A percentile compares a stretch with the other conserved stretches of the same genome.
phyloP scores from a whole-genome alignment of 2,888 invertebrate species.

The Merodon equestris region DNA sequence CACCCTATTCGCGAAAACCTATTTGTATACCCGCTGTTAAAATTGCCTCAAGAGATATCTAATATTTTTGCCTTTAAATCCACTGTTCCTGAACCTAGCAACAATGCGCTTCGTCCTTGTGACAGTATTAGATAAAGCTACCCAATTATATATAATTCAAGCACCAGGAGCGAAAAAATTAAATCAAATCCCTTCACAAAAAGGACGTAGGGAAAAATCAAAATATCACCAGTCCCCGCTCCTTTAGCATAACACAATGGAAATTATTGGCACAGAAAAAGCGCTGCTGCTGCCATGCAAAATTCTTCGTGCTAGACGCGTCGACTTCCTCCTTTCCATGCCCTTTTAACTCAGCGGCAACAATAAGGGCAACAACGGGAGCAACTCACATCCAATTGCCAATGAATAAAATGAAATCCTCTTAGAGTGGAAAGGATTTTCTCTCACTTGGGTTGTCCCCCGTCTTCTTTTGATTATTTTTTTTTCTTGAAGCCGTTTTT shows the following conservation, averaged over 20 bases:
- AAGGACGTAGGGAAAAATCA: background rate
- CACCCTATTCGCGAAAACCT: no score
- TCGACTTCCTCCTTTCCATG: no score
- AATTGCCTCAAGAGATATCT: no score
- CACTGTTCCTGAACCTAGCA: background rate
- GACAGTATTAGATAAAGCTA: no score
- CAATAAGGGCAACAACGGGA: no score
- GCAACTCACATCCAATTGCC: conserved; percentile 22
- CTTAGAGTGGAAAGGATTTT: conserved; percentile 26
- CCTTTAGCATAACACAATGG: conserved; percentile 6
- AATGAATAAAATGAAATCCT: conserved; percentile 32
- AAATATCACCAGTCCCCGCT: no score
- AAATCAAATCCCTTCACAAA: no score
- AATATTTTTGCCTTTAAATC: no score
- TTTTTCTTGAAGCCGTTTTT: background rate
- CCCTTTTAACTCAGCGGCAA: no score
- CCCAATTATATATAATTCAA: no score
- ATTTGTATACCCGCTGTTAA: no score
- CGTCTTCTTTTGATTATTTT: background rate
- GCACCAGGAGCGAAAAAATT: background rate
- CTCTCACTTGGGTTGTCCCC: conserved; percentile 2
- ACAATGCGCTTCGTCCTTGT: background rate
- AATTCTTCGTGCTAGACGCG: no score
- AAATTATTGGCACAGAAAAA: conserved; percentile 35
- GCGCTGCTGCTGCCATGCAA: background rate